Percentiles rank a stretch among this genome's conserved stretches.
phyloP scores from a whole-genome alignment of 2,888 invertebrate species.

The Leucania comma region DNA sequence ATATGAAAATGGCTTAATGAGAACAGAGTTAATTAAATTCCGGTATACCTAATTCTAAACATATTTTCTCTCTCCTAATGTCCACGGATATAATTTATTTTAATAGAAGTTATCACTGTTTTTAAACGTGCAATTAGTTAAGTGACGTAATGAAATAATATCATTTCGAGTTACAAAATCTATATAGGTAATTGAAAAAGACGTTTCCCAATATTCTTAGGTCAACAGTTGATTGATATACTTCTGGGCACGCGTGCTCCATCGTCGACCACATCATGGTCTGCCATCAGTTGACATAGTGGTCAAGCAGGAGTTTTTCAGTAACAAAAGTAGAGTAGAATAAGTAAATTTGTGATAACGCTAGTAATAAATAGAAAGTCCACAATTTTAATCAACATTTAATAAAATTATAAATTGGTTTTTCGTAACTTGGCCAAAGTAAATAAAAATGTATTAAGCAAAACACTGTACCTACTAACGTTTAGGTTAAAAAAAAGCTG shows the following conservation, averaged over 20 bases:
- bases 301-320: too few relatives aligned
- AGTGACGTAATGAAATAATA: slow-evolving; percentile 1
- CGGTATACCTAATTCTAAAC: not conserved
- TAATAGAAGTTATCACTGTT: slow-evolving; percentile 21
- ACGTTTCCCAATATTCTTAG: not conserved
- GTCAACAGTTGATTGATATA: too few relatives aligned
- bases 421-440: not conserved
- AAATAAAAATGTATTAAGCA: not conserved
- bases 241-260: too few relatives aligned
- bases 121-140: slow-evolving; percentile 15
- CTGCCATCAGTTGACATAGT: too few relatives aligned
- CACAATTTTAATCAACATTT: not conserved
- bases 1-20: slow-evolving; percentile 18
- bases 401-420: slow-evolving; percentile 7
- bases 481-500: not conserved
- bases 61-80: slow-evolving; percentile 14
- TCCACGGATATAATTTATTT: slow-evolving; percentile 13
- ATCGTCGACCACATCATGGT: too few relatives aligned
- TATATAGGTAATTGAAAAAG: slow-evolving; percentile 2
- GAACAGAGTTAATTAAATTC: slow-evolving; percentile 29
- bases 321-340: too few relatives aligned
- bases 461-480: not conserved
- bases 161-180: slow-evolving; percentile 6
- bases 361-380: not conserved
- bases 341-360: too few relatives aligned